These are phyloP conservation scores for Lophotriccus pileatus DNA, from an alignment of 2,797 vertebrate species.

Conservation along the genomic window DNA sequence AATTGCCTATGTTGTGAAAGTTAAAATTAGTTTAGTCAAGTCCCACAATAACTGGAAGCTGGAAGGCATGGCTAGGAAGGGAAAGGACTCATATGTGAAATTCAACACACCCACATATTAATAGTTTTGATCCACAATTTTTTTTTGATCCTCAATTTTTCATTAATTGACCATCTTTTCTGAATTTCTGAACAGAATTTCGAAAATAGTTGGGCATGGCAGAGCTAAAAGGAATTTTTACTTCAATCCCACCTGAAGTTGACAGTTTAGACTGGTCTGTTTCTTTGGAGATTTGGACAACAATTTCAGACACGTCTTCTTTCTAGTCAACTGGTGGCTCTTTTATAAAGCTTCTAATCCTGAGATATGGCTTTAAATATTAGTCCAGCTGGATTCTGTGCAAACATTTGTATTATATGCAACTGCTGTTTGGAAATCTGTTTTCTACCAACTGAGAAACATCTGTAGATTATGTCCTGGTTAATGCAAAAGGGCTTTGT, in stretches of 20 bases:
- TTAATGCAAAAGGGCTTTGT: constrained; percentile 39
- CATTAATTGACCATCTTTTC: not conserved
- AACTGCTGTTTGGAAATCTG: constrained; percentile 62
- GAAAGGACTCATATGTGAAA: not conserved
- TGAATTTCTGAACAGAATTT: not conserved
- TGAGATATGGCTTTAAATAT: not conserved
- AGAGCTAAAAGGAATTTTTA: not conserved
- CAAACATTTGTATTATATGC: constrained; percentile 42
- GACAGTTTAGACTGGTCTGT: not conserved
- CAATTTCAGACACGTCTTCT: not conserved
- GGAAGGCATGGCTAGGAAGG: not conserved
- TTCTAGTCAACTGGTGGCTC: not conserved
- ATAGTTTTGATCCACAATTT: not conserved
- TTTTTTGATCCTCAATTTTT: not conserved
- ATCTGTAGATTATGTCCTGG: constrained; percentile 56
- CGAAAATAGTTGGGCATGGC: not conserved
- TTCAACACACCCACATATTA: not conserved
- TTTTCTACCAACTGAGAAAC: constrained; percentile 58
- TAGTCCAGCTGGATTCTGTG: constrained; percentile 39
- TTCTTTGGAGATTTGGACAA: not conserved
- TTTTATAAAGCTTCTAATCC: constrained; percentile 1
- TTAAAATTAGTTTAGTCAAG: not conserved
- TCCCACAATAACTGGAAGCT: not conserved
- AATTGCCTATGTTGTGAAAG: not conserved
- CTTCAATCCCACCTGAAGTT: not conserved